Evolutionary conservation across 2,113 vertebrate genomes (phyloP), one percentile per base, ranked within the genome.

Genomic region (Lipotes vexillifer): DNA sequence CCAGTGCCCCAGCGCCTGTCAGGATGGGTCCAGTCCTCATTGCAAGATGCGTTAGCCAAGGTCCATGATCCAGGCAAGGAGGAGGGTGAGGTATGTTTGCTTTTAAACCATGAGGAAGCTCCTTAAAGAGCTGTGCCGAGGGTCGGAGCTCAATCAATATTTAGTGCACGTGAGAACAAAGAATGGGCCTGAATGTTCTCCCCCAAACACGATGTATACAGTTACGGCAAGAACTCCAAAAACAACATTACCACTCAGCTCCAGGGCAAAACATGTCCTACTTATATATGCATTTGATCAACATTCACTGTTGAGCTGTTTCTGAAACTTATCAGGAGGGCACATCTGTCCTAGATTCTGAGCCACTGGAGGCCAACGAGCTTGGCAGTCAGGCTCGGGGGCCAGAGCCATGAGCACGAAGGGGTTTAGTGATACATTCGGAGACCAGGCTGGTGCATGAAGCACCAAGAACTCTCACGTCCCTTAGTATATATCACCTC

Each of bases 281-380:
- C 93, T 95, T 82, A 71, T 21, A 74, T 71, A 59, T 33, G 71
- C 46, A 31, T 92, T 78, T 94, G 89, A 94, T 75, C 93, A 44
- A 18, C n/a, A 77, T 31, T 95, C n/a, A 33, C 97, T 11, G 23
- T n/a, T 57, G 36, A 61, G 94, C 68, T 46, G 46, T 59, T 88
- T 92, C 75, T 93, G 87, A 52, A 41, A 8, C 78, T 68, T 75
- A 55, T 52, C 0, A 1, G 36, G 71, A 88, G 52, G 85, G 46
- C 63, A 52, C 49, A 75, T 72, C 65, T 91, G 96, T 68, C 88
- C 96, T 75, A 82, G 66, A 93, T 97, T 96, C 81, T 8, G 78
- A 95, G 55, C 36, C 46, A 55, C 88, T 77, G 71, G 94, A 46
- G 38, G 61, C 81, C 86, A 75, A 13, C 3, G 4, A 46, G 15